Percentiles rank a stretch among this genome's conserved stretches.
Evolutionary conservation across 2,888 invertebrate species (phyloP).

Genomic region (Epiblema foenella): DNA sequence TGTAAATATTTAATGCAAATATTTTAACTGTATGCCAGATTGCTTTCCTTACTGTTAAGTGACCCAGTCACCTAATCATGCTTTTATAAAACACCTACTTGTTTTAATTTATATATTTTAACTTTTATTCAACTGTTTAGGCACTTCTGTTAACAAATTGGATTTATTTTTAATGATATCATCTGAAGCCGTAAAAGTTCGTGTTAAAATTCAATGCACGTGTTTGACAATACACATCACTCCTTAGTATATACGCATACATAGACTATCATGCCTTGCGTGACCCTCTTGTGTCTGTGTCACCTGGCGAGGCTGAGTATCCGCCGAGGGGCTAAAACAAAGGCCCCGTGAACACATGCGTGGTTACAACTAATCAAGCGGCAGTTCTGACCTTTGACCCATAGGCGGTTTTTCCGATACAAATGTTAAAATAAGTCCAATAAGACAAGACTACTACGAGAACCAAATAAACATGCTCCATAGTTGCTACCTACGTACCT

Average conservation of each 20-base stretch:
- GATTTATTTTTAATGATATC: slow-evolving; percentile 17
- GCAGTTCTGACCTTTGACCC: slow-evolving; percentile 11
- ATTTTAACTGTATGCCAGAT: slow-evolving; percentile 34
- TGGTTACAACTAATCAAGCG: slow-evolving; percentile 32
- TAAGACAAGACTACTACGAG: neutral
- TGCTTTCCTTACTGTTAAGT: slow-evolving; percentile 4
- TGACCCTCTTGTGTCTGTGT: slow-evolving; percentile 26
- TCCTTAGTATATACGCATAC: neutral
- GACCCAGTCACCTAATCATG: neutral
- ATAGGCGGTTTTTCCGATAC: slow-evolving; percentile 12
- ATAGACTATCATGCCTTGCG: slow-evolving; percentile 3
- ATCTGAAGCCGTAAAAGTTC: slow-evolving; percentile 10
- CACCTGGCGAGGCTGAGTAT: slow-evolving; percentile 26
- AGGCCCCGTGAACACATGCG: slow-evolving; percentile 35
- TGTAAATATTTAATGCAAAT: slow-evolving; percentile 59
- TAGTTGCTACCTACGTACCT: neutral
- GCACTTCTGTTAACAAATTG: neutral
- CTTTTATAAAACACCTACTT: neutral
- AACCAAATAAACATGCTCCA: neutral
- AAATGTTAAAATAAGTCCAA: neutral
- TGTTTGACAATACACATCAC: slow-evolving; percentile 15
- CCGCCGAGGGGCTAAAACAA: slow-evolving; percentile 13
- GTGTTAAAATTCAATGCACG: slow-evolving; percentile 28
- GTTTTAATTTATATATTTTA: neutral
- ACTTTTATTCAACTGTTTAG: neutral